These are phyloP conservation scores for Tholera decimalis DNA, from an alignment of 2,888 invertebrate genomes.

Conservation along the genomic window DNA sequence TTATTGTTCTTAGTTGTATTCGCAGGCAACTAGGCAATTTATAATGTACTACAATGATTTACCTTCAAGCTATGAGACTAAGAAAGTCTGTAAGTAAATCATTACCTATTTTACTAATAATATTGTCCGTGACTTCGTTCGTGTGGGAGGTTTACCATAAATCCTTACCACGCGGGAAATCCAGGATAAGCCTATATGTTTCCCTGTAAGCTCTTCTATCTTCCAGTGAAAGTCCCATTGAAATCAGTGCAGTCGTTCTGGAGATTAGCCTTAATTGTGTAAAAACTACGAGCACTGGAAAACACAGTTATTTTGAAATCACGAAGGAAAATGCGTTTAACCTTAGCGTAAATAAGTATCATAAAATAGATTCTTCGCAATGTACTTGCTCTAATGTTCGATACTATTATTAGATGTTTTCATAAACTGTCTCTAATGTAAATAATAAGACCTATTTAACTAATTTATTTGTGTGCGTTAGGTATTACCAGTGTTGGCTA, in stretches of 20 bases:
- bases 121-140: no score
- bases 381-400: slow-evolving; percentile 14
- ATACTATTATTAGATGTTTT: slow-evolving; percentile 45
- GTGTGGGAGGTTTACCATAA: no score
- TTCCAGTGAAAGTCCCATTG: no score
- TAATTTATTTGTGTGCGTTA: slow-evolving; percentile 42
- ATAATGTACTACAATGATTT: no score
- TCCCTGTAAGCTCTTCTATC: no score
- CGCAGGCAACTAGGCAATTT: not conserved
- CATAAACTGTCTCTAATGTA: slow-evolving; percentile 17
- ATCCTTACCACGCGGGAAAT: no score
- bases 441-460: slow-evolving; percentile 44
- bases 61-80: not conserved
- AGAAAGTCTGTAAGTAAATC: slow-evolving; percentile 3
- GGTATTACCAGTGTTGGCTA: no score
- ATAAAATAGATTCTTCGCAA: slow-evolving; percentile 13
- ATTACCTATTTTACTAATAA: not conserved
- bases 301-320: not conserved
- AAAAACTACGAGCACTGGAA: no score
- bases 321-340: not conserved
- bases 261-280: no score
- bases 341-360: not conserved
- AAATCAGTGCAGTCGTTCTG: no score
- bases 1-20: not conserved
- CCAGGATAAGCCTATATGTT: no score